Evolutionary conservation across 2,797 vertebrate genomes (phyloP), one percentile per base, ranked within the genome.

Genomic region (Tapera naevia): DNA sequence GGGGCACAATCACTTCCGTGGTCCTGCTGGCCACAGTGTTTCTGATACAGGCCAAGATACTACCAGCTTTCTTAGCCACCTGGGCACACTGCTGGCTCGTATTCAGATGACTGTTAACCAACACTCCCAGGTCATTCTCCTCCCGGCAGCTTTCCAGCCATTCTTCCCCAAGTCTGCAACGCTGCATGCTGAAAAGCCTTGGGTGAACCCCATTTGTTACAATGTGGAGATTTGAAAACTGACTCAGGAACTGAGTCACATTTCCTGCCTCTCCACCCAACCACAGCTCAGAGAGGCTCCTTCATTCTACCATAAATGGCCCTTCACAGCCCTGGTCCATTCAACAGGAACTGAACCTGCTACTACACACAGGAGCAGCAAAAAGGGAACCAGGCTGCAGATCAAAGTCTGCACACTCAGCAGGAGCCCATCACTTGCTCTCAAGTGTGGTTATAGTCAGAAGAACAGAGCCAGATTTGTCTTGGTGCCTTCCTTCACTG

Each of bases 211-310:
- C 80, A 50, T 88, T 95, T 9, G 86, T 91, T 96, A 96, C 91
- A 56, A 83, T 35, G 62, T 10, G 16, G 87, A 94, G 94, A 96
- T 96, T 32, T 96, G 95, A 98, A 98, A 98, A 97, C 94, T 96
- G 97, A 97, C 97, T 98, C 96, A 96, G 97, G 97, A 97, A 97
- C 97, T 98, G 98, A 99, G 97, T 99, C 98, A 98, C 91, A 98
- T 98, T 99, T 99, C 99, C 99, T 99, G 98, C 98, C 98, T 97
- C 67, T 33, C 85, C 93, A 93, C 92, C 97, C 98, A 98, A 98
- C 97, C 97, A 98, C 96, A 84, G 91, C 72, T 58, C 85, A 83
- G 93, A 96, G 83, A 80, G 94, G 94, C 93, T 92, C 87, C 90
- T 95, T 96, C 71, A 97, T 97, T 97, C 96, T 98, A 97, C 98